These are phyloP conservation scores for Orthonychiurus folsomi DNA, from an alignment of 2,888 invertebrate genomes.

Conservation along the genomic window DNA sequence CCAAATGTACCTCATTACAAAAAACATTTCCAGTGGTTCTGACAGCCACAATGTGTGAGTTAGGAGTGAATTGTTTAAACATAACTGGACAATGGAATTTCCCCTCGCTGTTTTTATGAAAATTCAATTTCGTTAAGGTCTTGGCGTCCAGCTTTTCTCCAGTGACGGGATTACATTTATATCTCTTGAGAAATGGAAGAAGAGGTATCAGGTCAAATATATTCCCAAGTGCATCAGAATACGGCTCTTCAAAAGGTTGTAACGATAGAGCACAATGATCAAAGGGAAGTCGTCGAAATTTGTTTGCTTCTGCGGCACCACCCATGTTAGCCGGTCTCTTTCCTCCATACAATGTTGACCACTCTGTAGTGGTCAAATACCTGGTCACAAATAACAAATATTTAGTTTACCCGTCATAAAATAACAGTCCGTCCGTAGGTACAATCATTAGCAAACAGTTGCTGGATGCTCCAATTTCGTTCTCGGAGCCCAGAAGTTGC, in stretches of 20 bases:
- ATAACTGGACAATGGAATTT: constrained; percentile 89
- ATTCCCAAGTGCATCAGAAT: constrained; percentile 81
- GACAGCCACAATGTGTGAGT: constrained; percentile 86
- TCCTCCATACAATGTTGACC: constrained; percentile 83
- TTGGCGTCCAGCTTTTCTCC: constrained; percentile 80
- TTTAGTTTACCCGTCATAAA: too few species aligned
- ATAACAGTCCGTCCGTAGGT: too few species aligned
- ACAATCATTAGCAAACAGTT: too few species aligned
- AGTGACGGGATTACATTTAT: constrained; percentile 85
- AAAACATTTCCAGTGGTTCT: constrained; percentile 90
- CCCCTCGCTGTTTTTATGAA: constrained; percentile 72
- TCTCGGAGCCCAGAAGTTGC: too few species aligned
- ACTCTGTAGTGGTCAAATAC: constrained; percentile 79
- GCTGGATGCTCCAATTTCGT: too few species aligned
- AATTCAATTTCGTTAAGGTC: constrained; percentile 71
- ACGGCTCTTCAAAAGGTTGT: constrained; percentile 84
- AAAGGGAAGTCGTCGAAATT: constrained; percentile 84
- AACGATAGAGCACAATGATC: constrained; percentile 86
- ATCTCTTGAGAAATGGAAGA: constrained; percentile 77
- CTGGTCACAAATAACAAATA: constrained; percentile 46
- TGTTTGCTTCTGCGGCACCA: constrained; percentile 41
- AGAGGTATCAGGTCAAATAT: constrained; percentile 85
- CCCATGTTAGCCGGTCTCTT: constrained; percentile 67
- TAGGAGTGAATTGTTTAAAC: constrained; percentile 84
- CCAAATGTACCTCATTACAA: constrained; percentile 61